Conservation (phyloP, 2,797 vertebrate species). For the Myotis planiceps region DNA sequence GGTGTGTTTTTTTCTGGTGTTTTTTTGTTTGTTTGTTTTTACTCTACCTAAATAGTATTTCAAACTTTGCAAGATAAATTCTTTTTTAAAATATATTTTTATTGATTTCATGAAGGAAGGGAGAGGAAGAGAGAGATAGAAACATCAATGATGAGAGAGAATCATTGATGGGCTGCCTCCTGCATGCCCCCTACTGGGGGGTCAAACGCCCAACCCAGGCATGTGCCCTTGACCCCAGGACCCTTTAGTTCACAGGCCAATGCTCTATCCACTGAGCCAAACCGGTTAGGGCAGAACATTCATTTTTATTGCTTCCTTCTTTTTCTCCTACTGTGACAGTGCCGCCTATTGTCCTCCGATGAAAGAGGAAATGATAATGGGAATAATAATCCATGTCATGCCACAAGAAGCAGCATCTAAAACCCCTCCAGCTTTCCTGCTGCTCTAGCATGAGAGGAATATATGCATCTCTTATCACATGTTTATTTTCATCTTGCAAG, state of each 20-base stretch:
- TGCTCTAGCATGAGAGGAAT: neutral
- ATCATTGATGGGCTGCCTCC: too few species aligned
- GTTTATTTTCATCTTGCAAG: neutral
- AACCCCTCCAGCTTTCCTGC: neutral
- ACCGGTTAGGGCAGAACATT: neutral
- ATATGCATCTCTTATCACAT: neutral
- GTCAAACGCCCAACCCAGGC: too few species aligned
- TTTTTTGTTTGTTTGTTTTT: neutral
- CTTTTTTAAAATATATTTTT: neutral
- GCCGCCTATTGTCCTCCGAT: slow-evolving; percentile 11
- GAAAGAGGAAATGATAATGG: slow-evolving; percentile 29
- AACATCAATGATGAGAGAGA: too few species aligned
- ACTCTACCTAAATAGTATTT: neutral
- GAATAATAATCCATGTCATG: slow-evolving; percentile 22
- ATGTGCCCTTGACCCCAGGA: too few species aligned
- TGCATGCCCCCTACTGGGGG: too few species aligned
- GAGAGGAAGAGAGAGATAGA: too few species aligned
- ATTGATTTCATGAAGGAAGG: too few species aligned
- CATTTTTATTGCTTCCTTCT: slow-evolving; percentile 36
- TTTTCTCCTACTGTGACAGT: slow-evolving; percentile 20
- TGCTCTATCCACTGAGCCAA: too few species aligned
- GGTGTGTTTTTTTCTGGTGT: too few species aligned
- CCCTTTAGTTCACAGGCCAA: neutral
- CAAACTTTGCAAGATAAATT: slow-evolving; percentile 40
- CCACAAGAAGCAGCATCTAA: slow-evolving; percentile 17